phyloP scores from a whole-genome alignment of 2,113 vertebrate species.

The Centropristis striata region DNA sequence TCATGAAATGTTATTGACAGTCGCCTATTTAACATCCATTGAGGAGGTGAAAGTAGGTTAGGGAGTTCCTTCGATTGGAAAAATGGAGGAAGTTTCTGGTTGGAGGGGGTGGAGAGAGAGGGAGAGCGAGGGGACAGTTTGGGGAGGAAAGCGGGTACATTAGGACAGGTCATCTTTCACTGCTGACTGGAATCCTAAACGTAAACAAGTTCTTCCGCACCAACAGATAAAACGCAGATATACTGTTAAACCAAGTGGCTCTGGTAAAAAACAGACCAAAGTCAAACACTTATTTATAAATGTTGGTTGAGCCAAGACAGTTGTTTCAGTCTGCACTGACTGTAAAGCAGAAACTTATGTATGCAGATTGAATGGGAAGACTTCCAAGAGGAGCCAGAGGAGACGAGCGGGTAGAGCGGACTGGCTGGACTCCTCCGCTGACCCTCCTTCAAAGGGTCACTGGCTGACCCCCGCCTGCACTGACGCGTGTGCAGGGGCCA shows the following conservation, averaged over 20 bases:
- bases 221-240: constrained; percentile 79
- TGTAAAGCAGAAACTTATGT: background rate
- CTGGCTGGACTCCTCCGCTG: constrained; percentile 46
- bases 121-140: constrained; percentile 70
- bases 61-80: background rate
- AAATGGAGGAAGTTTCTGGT: constrained; percentile 16
- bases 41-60: constrained; percentile 11
- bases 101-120: background rate
- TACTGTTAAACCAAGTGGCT: constrained; percentile 55
- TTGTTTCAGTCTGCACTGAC: constrained; percentile 10
- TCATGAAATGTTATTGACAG: background rate
- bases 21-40: background rate
- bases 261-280: constrained; percentile 46
- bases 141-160: constrained; percentile 75
- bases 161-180: constrained; percentile 79
- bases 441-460: constrained; percentile 62
- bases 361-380: background rate
- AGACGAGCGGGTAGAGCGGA: constrained; percentile 18
- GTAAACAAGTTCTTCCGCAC: constrained; percentile 80
- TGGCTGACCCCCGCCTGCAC: constrained; percentile 57
- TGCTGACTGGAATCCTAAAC: constrained; percentile 74
- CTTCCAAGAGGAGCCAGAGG: constrained; percentile 15
- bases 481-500: constrained; percentile 76
- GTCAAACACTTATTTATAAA: constrained; percentile 18
- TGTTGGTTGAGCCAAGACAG: constrained; percentile 9